phyloP scores from a whole-genome alignment of 2,113 vertebrate species.

The Mobula hypostoma region DNA sequence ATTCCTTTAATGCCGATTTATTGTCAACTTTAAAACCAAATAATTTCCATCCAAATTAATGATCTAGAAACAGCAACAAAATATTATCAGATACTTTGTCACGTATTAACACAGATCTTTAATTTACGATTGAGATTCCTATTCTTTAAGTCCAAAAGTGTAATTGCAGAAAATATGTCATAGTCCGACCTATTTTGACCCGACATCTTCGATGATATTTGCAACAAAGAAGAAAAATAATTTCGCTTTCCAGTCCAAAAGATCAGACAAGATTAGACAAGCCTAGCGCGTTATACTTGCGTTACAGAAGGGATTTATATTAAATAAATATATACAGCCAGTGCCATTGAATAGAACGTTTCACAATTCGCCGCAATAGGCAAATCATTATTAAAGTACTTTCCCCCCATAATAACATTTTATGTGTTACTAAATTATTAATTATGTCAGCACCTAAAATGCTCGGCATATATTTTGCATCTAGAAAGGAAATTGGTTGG shows the following conservation, averaged over 20 bases:
- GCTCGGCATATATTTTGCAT: neutral
- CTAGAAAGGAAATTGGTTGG: neutral
- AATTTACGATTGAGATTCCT: neutral
- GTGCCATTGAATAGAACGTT: neutral
- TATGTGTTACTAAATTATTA: neutral
- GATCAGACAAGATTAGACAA: neutral
- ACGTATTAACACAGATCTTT: neutral
- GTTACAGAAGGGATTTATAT: neutral
- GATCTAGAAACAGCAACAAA: neutral
- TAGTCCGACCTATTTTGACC: neutral
- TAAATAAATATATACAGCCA: neutral
- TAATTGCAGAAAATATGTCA: neutral
- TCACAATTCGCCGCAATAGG: neutral
- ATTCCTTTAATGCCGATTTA: neutral
- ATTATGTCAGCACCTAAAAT: neutral
- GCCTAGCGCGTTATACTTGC: neutral
- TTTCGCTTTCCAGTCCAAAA: neutral
- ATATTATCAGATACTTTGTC: neutral
- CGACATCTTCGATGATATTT: neutral
- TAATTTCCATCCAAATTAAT: neutral
- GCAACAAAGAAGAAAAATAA: neutral
- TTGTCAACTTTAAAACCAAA: conserved; percentile 7
- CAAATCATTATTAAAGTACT: neutral
- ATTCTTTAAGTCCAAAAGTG: neutral
- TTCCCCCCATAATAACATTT: neutral